phyloP scores from a whole-genome alignment of 2,888 invertebrate genomes.

The Coenonympha glycerion region DNA sequence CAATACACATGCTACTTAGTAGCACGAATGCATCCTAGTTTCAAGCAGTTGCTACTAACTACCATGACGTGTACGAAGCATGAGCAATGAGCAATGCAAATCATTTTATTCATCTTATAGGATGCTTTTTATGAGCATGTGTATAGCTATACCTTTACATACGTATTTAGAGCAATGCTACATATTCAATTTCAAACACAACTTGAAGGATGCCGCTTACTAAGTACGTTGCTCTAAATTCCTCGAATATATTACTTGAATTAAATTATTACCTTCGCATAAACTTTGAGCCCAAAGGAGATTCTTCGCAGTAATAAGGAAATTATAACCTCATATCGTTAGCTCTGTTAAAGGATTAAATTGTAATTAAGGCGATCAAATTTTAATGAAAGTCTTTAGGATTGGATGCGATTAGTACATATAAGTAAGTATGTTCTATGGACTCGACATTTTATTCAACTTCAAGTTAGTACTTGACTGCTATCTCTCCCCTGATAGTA shows the following conservation, averaged over 20 bases:
- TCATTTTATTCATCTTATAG: too few species aligned
- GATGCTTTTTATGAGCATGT: too few species aligned
- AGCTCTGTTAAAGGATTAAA: not conserved
- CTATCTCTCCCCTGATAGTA: too few species aligned
- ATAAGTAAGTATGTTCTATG: too few species aligned
- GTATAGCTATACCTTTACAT: too few species aligned
- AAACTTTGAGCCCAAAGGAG: constrained; percentile 11
- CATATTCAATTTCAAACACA: not conserved
- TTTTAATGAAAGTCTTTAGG: not conserved
- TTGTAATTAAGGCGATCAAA: not conserved
- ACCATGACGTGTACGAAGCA: too few species aligned
- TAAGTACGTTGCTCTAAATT: constrained; percentile 6
- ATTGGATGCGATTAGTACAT: not conserved
- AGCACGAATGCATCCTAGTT: too few species aligned
- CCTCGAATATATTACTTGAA: constrained; percentile 6
- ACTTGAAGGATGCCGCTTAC: not conserved
- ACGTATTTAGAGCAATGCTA: not conserved
- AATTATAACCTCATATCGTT: constrained; percentile 5
- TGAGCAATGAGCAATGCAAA: too few species aligned
- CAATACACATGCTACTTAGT: too few species aligned
- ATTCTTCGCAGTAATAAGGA: not conserved
- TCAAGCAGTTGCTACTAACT: too few species aligned
- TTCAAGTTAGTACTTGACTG: too few species aligned
- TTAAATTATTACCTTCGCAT: constrained; percentile 1
- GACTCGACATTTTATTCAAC: too few species aligned